Conservation (phyloP, 92 coral and sea anemone genomes). For the Zoanthus sociatus region DNA sequence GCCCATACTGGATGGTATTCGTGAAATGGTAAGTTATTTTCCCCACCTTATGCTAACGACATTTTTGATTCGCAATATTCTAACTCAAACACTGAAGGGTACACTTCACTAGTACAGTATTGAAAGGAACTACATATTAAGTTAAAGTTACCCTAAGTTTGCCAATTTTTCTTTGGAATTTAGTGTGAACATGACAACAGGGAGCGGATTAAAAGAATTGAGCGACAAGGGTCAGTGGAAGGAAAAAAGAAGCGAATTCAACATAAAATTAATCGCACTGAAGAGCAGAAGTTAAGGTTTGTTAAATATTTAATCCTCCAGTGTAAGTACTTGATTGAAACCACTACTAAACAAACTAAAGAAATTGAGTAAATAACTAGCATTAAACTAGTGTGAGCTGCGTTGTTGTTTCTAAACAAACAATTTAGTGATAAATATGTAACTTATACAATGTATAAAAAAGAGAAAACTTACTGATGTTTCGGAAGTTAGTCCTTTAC, state of each 20-base stretch:
- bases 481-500: too few species aligned
- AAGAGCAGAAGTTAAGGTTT: too few species aligned
- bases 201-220: slow-evolving; percentile 2
- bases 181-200: slow-evolving; percentile 24
- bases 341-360: too few species aligned
- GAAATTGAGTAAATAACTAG: too few species aligned
- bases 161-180: neutral
- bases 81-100: neutral
- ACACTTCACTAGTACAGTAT: neutral
- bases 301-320: too few species aligned
- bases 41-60: neutral
- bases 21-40: slow-evolving; percentile 31
- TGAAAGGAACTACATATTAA: neutral
- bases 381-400: too few species aligned
- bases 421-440: too few species aligned
- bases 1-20: slow-evolving; percentile 18
- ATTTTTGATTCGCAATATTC: neutral
- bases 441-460: too few species aligned
- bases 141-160: neutral
- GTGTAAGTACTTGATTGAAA: too few species aligned
- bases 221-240: neutral
- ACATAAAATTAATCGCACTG: slow-evolving; percentile 8
- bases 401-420: too few species aligned
- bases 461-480: too few species aligned
- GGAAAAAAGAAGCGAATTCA: slow-evolving; percentile 10